Percentiles rank a stretch among this genome's conserved stretches.
phyloP scores from a whole-genome alignment of 2,113 vertebrate genomes.

The Equus przewalskii region DNA sequence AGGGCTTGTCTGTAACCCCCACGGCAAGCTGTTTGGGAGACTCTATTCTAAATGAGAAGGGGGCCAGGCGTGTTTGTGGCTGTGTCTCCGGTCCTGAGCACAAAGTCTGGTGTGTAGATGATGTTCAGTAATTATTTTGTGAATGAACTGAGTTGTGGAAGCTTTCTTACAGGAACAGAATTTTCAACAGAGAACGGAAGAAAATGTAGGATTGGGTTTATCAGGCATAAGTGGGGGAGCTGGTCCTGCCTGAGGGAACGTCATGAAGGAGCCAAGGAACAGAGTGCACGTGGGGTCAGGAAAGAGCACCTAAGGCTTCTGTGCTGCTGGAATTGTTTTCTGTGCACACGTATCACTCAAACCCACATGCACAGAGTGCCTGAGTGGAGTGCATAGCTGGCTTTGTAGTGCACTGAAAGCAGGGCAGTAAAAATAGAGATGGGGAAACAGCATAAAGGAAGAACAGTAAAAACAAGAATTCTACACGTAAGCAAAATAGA shows the following conservation, averaged over 20 bases:
- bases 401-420: background rate
- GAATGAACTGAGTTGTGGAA: background rate
- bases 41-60: background rate
- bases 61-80: background rate
- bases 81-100: background rate
- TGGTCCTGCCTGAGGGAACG: background rate
- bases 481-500: constrained; percentile 69
- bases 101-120: background rate
- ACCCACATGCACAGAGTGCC: background rate
- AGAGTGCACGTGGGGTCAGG: rapidly evolving
- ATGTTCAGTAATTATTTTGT: background rate
- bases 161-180: background rate
- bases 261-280: background rate
- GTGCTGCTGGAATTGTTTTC: background rate
- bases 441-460: constrained; percentile 8
- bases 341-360: background rate
- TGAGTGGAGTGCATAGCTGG: constrained; percentile 12
- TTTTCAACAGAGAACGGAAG: background rate
- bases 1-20: background rate
- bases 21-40: background rate
- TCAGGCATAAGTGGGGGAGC: background rate
- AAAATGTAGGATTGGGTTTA: background rate
- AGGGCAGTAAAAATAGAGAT: constrained; percentile 52
- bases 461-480: constrained; percentile 51
- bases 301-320: background rate